Percentiles rank a stretch among this genome's conserved stretches.
Conservation (phyloP, 2,888 invertebrate species). For the Tetramorium bicarinatum region DNA sequence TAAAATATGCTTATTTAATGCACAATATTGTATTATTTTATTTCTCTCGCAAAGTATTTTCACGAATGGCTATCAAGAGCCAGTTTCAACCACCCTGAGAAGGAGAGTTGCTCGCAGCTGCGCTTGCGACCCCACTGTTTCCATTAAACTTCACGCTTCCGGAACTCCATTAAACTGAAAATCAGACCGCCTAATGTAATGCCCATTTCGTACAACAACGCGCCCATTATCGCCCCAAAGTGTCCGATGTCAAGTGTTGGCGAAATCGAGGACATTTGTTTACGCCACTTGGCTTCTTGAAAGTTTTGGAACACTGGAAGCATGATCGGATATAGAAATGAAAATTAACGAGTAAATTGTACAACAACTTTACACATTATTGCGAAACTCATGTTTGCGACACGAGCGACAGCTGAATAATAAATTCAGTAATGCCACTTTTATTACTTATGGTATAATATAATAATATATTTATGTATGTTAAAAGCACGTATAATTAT, state of each 20-base stretch:
- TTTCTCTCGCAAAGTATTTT: constrained; percentile 27
- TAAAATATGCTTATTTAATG: constrained; percentile 9
- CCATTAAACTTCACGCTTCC: constrained; percentile 69
- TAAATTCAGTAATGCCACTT: neutral
- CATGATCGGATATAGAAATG: neutral
- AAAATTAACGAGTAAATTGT: neutral
- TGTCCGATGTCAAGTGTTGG: constrained; percentile 35
- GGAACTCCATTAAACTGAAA: constrained; percentile 70
- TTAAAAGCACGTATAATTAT: neutral
- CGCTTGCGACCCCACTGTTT: constrained; percentile 47
- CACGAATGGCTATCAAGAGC: constrained; percentile 41
- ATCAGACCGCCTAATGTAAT: constrained; percentile 69
- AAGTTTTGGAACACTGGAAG: constrained; percentile 1
- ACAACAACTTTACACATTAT: neutral
- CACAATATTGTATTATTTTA: constrained; percentile 15
- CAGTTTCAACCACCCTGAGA: constrained; percentile 37
- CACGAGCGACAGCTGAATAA: neutral
- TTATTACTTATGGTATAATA: neutral
- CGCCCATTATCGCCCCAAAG: constrained; percentile 57
- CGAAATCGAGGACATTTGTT: constrained; percentile 64
- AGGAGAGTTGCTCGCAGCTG: constrained; percentile 45
- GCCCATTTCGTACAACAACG: constrained; percentile 60
- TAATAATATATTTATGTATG: neutral
- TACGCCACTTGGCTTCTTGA: constrained; percentile 37
- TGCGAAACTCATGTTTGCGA: neutral